Percentiles rank a stretch among this genome's conserved stretches.
Evolutionary conservation across 2,113 vertebrate genomes (phyloP).

Genomic region (Ammospiza nelsoni): DNA sequence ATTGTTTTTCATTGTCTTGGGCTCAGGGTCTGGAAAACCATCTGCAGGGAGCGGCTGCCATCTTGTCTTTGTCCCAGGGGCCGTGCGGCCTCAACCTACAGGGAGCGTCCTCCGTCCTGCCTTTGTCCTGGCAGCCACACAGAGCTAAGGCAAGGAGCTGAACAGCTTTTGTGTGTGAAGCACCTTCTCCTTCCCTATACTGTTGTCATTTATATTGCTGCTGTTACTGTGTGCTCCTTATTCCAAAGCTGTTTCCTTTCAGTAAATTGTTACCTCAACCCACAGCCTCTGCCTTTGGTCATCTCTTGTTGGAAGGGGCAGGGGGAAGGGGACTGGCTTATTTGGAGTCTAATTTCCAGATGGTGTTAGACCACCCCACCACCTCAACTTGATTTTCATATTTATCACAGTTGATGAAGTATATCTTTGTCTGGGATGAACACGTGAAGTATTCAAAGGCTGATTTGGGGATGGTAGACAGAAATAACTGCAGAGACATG

Average conservation of each 20-base stretch:
- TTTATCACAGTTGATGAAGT: neutral
- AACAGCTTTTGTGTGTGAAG: neutral
- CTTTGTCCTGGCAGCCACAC: accelerated
- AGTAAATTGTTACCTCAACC: neutral
- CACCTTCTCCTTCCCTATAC: neutral
- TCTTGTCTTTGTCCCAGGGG: neutral
- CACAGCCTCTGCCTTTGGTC: neutral
- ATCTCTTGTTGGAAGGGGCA: accelerated
- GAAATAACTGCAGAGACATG: neutral
- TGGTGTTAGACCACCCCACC: neutral
- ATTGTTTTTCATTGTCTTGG: neutral
- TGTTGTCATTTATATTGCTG: neutral
- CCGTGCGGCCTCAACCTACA: accelerated
- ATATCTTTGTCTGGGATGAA: neutral
- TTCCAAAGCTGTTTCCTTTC: neutral
- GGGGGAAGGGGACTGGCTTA: neutral
- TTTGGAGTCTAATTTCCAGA: neutral
- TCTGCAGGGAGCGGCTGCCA: accelerated
- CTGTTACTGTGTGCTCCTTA: neutral
- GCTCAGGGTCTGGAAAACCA: neutral
- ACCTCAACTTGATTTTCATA: neutral
- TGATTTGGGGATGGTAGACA: neutral
- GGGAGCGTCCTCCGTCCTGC: neutral
- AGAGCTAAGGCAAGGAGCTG: neutral
- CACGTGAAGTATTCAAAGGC: neutral